Percentiles rank a stretch among this genome's conserved stretches.
Conservation (phyloP, 2,888 invertebrate genomes). For the Acholoe squamosa region DNA sequence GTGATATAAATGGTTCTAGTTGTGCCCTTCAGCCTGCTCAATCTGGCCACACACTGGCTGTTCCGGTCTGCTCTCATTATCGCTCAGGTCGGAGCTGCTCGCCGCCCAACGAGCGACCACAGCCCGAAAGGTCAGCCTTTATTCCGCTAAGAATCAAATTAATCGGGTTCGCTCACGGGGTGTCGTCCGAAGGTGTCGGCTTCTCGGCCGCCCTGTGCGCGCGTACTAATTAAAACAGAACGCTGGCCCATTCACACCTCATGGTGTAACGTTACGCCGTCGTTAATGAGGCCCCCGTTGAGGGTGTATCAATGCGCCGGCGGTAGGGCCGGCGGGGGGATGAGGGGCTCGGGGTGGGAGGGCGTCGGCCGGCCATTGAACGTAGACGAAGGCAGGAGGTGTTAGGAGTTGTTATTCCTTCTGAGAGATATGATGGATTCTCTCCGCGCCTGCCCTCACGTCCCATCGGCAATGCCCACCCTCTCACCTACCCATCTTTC, state of each 20-base stretch:
- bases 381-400: neutral
- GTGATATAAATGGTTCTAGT: conserved; percentile 47
- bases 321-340: neutral
- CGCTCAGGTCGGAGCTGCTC: neutral
- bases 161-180: conserved; percentile 48
- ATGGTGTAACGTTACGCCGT: conserved; percentile 54
- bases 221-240: conserved; percentile 54
- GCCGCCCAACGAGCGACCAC: conserved; percentile 25
- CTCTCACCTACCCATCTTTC: neutral
- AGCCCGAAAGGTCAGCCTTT: conserved; percentile 53
- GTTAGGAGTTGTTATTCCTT: neutral
- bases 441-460: neutral
- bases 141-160: conserved; percentile 33
- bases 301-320: conserved; percentile 49
- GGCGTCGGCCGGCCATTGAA: conserved; percentile 10
- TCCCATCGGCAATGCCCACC: neutral
- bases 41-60: conserved; percentile 33
- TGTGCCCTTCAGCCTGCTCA: conserved; percentile 1
- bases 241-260: conserved; percentile 59
- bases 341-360: neutral
- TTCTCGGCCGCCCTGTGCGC: conserved; percentile 44
- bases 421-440: conserved; percentile 32
- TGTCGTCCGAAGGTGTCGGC: conserved; percentile 50
- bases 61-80: conserved; percentile 40
- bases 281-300: conserved; percentile 50